These are phyloP conservation scores for Bos javanicus DNA, from an alignment of 2,113 vertebrate species.

Conservation along the genomic window DNA sequence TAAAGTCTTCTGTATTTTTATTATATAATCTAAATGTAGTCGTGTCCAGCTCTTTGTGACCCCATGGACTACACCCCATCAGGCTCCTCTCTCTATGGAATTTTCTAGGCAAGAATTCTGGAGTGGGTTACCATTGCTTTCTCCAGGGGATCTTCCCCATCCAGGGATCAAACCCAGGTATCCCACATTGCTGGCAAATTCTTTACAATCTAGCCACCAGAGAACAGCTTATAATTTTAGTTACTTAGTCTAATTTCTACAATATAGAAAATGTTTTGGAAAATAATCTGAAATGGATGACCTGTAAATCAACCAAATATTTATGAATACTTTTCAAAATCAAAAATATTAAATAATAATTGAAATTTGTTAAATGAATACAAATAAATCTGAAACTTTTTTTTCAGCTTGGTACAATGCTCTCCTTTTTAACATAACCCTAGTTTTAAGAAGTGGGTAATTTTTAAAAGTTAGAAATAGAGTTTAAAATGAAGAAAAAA, in stretches of 20 bases:
- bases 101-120: not conserved
- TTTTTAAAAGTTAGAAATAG: not conserved
- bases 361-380: not conserved
- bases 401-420: not conserved
- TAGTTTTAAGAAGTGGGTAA: not conserved
- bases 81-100: not conserved
- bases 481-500: not conserved
- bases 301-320: not conserved
- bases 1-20: not conserved
- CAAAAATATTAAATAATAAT: not conserved
- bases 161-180: not conserved
- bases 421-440: not conserved
- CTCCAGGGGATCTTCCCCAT: not conserved
- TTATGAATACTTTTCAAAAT: not conserved
- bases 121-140: not conserved
- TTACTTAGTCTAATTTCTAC: not conserved
- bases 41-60: not conserved
- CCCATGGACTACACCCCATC: not conserved
- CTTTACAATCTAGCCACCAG: not conserved
- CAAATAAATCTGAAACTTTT: not conserved
- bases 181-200: not conserved
- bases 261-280: not conserved
- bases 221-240: not conserved
- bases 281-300: not conserved
- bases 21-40: not conserved